Conservation (phyloP, 2,888 invertebrate genomes). For the Minunthozetes semirufus region DNA sequence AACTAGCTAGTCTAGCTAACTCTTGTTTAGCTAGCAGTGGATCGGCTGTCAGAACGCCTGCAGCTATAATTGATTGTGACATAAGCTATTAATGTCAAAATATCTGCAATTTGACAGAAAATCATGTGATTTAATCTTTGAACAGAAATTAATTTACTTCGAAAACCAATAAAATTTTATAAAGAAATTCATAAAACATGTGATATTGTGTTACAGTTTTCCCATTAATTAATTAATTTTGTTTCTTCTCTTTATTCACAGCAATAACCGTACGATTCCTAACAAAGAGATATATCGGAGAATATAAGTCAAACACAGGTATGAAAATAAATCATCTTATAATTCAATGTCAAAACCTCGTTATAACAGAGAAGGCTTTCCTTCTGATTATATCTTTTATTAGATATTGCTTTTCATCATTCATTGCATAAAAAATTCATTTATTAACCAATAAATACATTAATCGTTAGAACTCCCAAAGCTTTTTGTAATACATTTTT, state of each 20-base stretch:
- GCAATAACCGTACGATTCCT: conserved; percentile 56
- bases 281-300: conserved; percentile 70
- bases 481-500: too few relatives aligned
- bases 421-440: background rate
- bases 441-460: background rate
- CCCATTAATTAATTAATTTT: background rate
- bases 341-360: background rate
- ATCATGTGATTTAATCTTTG: conserved; percentile 8
- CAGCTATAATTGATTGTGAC: background rate
- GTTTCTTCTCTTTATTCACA: background rate
- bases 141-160: background rate
- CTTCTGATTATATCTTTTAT: background rate
- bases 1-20: too few relatives aligned
- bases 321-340: conserved; percentile 10
- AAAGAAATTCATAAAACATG: background rate
- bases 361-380: too few relatives aligned
- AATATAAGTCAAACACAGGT: conserved; percentile 60
- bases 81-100: background rate
- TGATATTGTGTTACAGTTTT: background rate
- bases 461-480: too few relatives aligned
- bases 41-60: background rate
- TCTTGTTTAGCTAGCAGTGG: too few relatives aligned
- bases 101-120: background rate
- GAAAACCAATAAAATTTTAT: background rate
- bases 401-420: conserved; percentile 8